Percentiles rank a stretch among this genome's conserved stretches.
phyloP scores from a whole-genome alignment of 2,113 vertebrate genomes.

The Prolemur simus region DNA sequence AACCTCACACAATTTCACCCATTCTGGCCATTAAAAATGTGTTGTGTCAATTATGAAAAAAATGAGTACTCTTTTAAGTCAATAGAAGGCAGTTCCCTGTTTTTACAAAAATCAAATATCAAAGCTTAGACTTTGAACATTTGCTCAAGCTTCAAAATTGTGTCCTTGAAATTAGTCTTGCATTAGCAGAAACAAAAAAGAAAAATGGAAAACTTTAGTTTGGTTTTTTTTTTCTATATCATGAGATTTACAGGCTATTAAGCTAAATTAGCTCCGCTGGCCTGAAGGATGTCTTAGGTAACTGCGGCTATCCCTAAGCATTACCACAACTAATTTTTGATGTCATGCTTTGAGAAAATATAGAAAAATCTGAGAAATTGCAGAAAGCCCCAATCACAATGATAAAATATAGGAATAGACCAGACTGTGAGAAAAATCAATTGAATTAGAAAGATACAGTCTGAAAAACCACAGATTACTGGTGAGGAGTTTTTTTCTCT shows the following conservation, averaged over 20 bases:
- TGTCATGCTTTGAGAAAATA: conserved; percentile 56
- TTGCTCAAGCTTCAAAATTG: background rate
- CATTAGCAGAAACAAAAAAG: conserved; percentile 29
- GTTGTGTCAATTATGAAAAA: background rate
- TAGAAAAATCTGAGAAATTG: conserved; percentile 59
- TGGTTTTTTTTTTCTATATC: conserved; percentile 31
- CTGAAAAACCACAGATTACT: background rate
- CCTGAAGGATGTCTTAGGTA: conserved; percentile 40
- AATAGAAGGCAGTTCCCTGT: background rate
- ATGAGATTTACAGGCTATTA: conserved; percentile 62
- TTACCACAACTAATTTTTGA: conserved; percentile 52
- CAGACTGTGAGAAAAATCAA: conserved; percentile 35
- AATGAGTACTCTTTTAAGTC: background rate
- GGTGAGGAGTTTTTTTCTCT: background rate
- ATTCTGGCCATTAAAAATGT: background rate
- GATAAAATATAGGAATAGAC: conserved; percentile 25
- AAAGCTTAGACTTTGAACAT: conserved; percentile 1
- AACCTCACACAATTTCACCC: background rate
- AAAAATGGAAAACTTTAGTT: conserved; percentile 20
- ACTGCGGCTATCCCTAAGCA: background rate
- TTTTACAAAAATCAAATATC: conserved; percentile 21
- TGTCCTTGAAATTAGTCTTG: conserved; percentile 37
- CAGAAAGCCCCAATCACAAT: background rate
- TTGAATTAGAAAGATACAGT: background rate
- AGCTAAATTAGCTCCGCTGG: conserved; percentile 52